Evolutionary conservation across 2,113 vertebrate species (phyloP).

Genomic region (Gambusia holbrooki): DNA sequence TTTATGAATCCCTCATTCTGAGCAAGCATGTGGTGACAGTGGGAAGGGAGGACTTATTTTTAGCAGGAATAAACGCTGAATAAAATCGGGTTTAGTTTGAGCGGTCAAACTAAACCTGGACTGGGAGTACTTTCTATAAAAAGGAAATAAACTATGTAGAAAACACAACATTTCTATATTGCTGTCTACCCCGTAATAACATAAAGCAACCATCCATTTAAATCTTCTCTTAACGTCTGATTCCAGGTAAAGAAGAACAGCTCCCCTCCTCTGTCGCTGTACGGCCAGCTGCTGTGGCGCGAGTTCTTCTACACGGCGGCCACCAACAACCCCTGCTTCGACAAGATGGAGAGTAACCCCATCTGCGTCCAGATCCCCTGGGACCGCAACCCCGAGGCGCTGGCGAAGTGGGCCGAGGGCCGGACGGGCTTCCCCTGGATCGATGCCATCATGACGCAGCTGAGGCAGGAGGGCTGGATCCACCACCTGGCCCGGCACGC

Average conservation of each 20-base stretch:
- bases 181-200: too few species aligned
- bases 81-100: too few species aligned
- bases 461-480: slow-evolving; percentile 97
- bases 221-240: background rate
- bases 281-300: slow-evolving; percentile 96
- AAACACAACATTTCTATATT: too few species aligned
- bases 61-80: too few species aligned
- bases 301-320: slow-evolving; percentile 99
- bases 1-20: background rate
- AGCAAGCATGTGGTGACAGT: background rate
- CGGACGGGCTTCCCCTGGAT: slow-evolving; percentile 97
- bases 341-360: slow-evolving; percentile 99
- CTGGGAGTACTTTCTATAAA: too few species aligned
- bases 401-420: slow-evolving; percentile 98
- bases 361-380: slow-evolving; percentile 99
- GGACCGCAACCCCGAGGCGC: slow-evolving; percentile 95
- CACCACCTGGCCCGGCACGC: slow-evolving; percentile 97
- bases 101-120: too few species aligned
- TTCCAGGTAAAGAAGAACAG: slow-evolving; percentile 98
- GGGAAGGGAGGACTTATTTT: too few species aligned
- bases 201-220: background rate
- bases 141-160: too few species aligned
- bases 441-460: slow-evolving; percentile 97
- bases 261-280: slow-evolving; percentile 95
- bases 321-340: slow-evolving; percentile 97